Evolutionary conservation across 2,113 vertebrate genomes (phyloP).

Genomic region (Gopherus flavomarginatus): DNA sequence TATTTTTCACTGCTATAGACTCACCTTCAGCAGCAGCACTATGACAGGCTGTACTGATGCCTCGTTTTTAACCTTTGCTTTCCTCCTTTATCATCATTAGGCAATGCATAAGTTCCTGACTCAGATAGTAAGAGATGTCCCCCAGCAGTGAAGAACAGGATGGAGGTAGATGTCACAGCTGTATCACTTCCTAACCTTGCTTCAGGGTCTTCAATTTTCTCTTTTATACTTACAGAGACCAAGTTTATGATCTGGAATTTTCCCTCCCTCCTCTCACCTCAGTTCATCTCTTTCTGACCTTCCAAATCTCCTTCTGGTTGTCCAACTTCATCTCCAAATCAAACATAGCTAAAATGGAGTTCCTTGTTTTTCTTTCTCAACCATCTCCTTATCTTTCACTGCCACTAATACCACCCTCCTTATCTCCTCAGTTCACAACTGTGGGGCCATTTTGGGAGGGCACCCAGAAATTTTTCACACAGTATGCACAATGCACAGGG

Average conservation of each 20-base stretch:
- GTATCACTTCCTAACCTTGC: fast-evolving
- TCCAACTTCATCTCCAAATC: fast-evolving
- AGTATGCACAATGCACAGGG: neutral
- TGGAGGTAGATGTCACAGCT: neutral
- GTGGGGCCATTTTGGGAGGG: neutral
- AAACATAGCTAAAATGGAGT: fast-evolving
- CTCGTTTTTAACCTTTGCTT: neutral
- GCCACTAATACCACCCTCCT: neutral
- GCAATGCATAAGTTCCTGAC: neutral
- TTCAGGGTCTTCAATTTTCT: neutral
- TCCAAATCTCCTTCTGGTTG: neutral
- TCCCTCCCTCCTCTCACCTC: fast-evolving
- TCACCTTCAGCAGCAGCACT: neutral
- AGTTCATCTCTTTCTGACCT: neutral
- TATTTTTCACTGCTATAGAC: neutral
- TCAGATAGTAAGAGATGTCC: neutral
- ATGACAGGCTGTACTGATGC: neutral
- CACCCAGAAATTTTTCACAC: neutral
- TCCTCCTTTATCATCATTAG: neutral
- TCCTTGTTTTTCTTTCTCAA: neutral
- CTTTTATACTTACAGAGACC: neutral
- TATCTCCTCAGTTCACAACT: neutral
- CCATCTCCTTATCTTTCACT: neutral
- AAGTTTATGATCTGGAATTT: neutral
- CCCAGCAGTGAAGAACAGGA: neutral